Evolutionary conservation across 2,888 invertebrate species (phyloP).

Genomic region (Cephonodes hylas): DNA sequence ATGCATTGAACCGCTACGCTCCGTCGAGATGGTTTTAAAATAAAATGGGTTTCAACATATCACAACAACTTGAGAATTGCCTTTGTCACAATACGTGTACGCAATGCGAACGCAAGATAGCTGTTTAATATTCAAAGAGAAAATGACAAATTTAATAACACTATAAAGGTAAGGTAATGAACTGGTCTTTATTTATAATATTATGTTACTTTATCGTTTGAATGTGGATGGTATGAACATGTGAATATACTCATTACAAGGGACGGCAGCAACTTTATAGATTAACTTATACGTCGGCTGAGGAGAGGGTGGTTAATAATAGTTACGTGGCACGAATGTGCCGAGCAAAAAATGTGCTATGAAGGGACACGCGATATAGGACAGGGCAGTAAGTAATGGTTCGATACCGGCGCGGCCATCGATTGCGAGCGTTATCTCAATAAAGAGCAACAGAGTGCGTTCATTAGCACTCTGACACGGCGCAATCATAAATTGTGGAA

Average conservation of each 20-base stretch:
- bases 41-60: not conserved
- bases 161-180: conserved; percentile 43
- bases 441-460: conserved; percentile 79
- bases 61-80: not conserved
- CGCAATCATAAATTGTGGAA: conserved; percentile 78
- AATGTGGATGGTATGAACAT: conserved; percentile 36
- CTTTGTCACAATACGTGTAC: not conserved
- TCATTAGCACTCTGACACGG: conserved; percentile 80
- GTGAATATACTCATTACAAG: conserved; percentile 47
- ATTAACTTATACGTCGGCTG: conserved; percentile 51
- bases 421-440: conserved; percentile 78
- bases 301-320: conserved; percentile 60
- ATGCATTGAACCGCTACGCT: conserved; percentile 18
- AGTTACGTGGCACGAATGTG: conserved; percentile 64
- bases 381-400: conserved; percentile 70
- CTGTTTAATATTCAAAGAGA: conserved; percentile 31
- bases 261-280: conserved; percentile 51
- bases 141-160: conserved; percentile 41
- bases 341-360: conserved; percentile 58
- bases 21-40: not conserved
- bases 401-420: conserved; percentile 55
- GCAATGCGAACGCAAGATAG: not conserved
- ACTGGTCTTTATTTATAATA: conserved; percentile 19
- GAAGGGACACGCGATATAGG: conserved; percentile 71
- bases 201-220: conserved; percentile 31